A percentile compares a stretch with the other conserved stretches of the same genome.
Conservation (phyloP, 2,113 vertebrate species). For the Dendrocopos noguchii region DNA sequence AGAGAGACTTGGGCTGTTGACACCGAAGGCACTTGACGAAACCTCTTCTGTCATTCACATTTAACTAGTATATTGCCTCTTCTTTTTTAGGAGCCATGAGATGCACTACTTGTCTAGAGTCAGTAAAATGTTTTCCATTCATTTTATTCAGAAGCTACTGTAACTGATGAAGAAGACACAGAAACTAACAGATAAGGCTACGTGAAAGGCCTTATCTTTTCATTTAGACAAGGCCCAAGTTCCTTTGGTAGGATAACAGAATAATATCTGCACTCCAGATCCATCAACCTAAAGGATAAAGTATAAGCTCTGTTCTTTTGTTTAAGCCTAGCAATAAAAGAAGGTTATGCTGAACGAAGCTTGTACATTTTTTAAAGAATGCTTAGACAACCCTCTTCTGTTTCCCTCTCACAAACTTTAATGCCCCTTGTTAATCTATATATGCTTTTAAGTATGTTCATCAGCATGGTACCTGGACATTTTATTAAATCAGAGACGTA, state of each 20-base stretch:
- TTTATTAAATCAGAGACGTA: slow-evolving; percentile 15
- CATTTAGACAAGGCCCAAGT: not conserved
- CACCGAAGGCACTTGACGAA: not conserved
- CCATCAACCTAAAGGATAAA: slow-evolving; percentile 9
- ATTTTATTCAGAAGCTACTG: slow-evolving; percentile 23
- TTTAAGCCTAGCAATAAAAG: slow-evolving; percentile 17
- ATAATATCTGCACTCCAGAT: slow-evolving; percentile 19
- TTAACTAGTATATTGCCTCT: not conserved
- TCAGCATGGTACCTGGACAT: not conserved
- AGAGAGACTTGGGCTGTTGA: not conserved
- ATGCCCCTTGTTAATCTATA: not conserved
- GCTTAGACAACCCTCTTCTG: not conserved
- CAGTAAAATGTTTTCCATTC: not conserved
- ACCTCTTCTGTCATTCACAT: not conserved
- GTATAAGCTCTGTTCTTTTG: not conserved
- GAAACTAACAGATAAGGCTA: slow-evolving; percentile 4
- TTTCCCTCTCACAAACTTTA: slow-evolving; percentile 23
- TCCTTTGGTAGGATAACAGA: not conserved
- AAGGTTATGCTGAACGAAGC: not conserved
- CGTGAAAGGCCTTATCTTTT: slow-evolving; percentile 33
- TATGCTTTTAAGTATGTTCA: not conserved
- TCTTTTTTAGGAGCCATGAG: not conserved
- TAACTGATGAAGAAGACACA: slow-evolving; percentile 24
- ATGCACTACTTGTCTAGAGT: not conserved
- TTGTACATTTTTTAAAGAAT: not conserved